These are phyloP conservation scores for Myripristis jacobus DNA, from an alignment of 2,797 vertebrate genomes.

Conservation along the genomic window DNA sequence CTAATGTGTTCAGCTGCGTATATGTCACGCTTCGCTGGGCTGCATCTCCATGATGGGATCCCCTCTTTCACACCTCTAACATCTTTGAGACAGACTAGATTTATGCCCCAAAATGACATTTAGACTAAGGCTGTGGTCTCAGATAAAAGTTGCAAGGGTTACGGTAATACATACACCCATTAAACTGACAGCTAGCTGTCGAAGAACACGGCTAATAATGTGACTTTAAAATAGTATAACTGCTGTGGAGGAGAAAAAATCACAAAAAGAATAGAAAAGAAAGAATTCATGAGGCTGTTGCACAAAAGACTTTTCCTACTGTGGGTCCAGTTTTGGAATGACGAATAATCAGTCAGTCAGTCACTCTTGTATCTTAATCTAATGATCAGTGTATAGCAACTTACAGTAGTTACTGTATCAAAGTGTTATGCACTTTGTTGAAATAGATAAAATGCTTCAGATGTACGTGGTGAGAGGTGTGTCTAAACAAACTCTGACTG, in stretches of 20 bases:
- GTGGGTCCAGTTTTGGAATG: neutral
- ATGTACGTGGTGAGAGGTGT: neutral
- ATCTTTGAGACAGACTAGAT: neutral
- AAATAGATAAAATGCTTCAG: neutral
- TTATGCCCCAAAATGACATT: conserved; percentile 42
- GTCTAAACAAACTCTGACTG: neutral
- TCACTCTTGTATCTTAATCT: neutral
- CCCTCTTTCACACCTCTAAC: conserved; percentile 35
- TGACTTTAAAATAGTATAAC: no score
- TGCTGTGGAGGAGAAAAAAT: neutral
- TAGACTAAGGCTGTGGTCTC: conserved; percentile 19
- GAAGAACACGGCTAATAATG: neutral
- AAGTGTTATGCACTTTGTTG: neutral
- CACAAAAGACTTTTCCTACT: neutral
- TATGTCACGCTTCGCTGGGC: conserved; percentile 28
- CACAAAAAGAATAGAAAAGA: neutral
- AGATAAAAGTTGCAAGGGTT: conserved; percentile 21
- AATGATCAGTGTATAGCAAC: neutral
- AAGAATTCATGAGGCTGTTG: neutral
- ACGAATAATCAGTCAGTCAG: no score
- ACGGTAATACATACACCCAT: neutral
- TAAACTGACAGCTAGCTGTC: neutral
- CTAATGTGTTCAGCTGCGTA: conserved; percentile 15
- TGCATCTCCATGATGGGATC: conserved; percentile 38
- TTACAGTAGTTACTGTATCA: no score